Evolutionary conservation across 2,888 invertebrate genomes (phyloP).

Genomic region (Thymelicus sylvestris): DNA sequence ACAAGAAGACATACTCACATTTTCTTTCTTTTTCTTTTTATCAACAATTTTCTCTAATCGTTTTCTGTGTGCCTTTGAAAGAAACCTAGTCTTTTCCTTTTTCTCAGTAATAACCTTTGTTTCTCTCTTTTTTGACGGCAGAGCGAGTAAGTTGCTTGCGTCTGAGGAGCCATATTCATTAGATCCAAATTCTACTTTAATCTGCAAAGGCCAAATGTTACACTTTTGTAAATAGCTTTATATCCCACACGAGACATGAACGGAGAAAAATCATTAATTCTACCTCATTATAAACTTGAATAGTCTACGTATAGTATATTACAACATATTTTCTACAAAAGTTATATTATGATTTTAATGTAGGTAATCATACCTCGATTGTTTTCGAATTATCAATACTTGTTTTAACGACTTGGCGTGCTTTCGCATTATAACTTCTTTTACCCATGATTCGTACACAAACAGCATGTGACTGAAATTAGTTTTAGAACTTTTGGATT

Average conservation of each 20-base stretch:
- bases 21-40: slow-evolving; percentile 94
- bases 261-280: too few relatives aligned
- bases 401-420: slow-evolving; percentile 88
- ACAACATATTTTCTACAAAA: too few relatives aligned
- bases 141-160: slow-evolving; percentile 90
- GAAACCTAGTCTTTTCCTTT: slow-evolving; percentile 85
- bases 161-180: slow-evolving; percentile 86
- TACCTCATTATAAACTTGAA: too few relatives aligned
- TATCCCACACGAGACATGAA: background rate
- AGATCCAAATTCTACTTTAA: slow-evolving; percentile 86
- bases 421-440: slow-evolving; percentile 90
- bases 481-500: background rate
- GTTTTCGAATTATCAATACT: slow-evolving; percentile 88
- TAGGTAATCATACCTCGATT: slow-evolving; percentile 83
- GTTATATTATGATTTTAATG: background rate
- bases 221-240: background rate
- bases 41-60: slow-evolving; percentile 94
- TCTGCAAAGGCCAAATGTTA: slow-evolving; percentile 70
- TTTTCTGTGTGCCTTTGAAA: slow-evolving; percentile 95
- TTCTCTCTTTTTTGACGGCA: slow-evolving; percentile 93
- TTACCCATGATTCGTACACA: slow-evolving; percentile 85
- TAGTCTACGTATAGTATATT: too few relatives aligned
- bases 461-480: background rate
- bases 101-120: slow-evolving; percentile 87
- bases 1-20: slow-evolving; percentile 83